A percentile compares a stretch with the other conserved stretches of the same genome.
These are phyloP conservation scores for Drosophila prolongata DNA, from an alignment of 2,888 invertebrate genomes.

Conservation along the genomic window DNA sequence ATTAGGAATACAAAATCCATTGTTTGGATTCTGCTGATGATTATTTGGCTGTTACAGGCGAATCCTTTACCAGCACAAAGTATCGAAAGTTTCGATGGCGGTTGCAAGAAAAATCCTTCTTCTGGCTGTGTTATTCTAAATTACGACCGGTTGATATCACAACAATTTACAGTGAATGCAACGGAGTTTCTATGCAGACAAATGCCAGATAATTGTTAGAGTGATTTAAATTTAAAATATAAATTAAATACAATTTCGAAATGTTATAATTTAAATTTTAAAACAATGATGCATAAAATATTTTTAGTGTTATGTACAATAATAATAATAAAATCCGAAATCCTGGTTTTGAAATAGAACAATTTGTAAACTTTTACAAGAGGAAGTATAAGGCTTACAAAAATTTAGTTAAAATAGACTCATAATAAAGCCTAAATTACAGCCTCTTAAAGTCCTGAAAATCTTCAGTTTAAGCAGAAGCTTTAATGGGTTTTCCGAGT, in stretches of 20 bases:
- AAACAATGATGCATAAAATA: too few species aligned
- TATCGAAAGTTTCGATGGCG: background rate
- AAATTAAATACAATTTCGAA: background rate
- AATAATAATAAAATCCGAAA: too few species aligned
- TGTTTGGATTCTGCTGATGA: background rate
- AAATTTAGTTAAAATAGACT: too few species aligned
- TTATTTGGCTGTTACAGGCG: background rate
- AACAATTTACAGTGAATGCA: background rate
- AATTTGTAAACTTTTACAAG: too few species aligned
- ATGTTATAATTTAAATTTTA: too few species aligned
- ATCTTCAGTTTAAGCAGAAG: slow-evolving; percentile 7
- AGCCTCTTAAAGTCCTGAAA: slow-evolving; percentile 16
- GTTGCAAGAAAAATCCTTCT: background rate
- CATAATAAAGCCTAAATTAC: background rate
- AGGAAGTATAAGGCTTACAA: too few species aligned
- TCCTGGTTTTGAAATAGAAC: too few species aligned
- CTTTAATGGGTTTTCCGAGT: slow-evolving; percentile 25
- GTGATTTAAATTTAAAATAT: background rate
- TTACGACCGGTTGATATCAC: background rate
- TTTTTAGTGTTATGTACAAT: too few species aligned
- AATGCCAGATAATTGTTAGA: background rate
- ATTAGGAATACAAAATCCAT: background rate
- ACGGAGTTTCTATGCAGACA: background rate
- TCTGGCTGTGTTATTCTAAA: background rate
- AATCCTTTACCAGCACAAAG: background rate